Conservation (phyloP, 2,797 vertebrate genomes). For the Xiphorhynchus erythropygius region DNA sequence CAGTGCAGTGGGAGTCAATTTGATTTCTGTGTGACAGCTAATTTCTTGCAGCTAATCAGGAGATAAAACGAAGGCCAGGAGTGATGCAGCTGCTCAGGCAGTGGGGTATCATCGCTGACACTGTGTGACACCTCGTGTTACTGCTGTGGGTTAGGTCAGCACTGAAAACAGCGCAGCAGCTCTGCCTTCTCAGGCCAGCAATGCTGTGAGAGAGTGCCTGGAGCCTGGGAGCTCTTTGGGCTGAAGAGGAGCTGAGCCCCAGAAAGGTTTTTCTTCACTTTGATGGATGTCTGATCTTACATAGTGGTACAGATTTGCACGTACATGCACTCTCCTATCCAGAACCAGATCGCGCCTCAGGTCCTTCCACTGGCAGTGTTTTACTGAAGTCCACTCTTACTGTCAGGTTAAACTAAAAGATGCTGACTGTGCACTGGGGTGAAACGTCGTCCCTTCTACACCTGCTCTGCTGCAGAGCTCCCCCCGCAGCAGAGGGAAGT, state of each 20-base stretch:
- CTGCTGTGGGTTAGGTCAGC: background rate
- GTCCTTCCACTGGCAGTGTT: background rate
- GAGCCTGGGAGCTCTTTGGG: background rate
- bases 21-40: background rate
- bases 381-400: background rate
- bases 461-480: background rate
- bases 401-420: background rate
- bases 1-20: background rate
- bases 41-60: background rate
- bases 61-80: background rate
- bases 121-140: rapidly evolving
- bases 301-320: rapidly evolving
- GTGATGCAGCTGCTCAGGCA: background rate
- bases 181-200: background rate
- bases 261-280: background rate
- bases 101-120: rapidly evolving
- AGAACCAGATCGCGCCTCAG: background rate
- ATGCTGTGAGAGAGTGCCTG: background rate
- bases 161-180: background rate
- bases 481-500: background rate
- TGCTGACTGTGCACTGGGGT: background rate
- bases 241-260: background rate
- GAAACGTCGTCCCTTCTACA: rapidly evolving
- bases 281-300: background rate
- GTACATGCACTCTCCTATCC: background rate